phyloP scores from a whole-genome alignment of 1,140 invertebrate genomes.

The Triops cancriformis region DNA sequence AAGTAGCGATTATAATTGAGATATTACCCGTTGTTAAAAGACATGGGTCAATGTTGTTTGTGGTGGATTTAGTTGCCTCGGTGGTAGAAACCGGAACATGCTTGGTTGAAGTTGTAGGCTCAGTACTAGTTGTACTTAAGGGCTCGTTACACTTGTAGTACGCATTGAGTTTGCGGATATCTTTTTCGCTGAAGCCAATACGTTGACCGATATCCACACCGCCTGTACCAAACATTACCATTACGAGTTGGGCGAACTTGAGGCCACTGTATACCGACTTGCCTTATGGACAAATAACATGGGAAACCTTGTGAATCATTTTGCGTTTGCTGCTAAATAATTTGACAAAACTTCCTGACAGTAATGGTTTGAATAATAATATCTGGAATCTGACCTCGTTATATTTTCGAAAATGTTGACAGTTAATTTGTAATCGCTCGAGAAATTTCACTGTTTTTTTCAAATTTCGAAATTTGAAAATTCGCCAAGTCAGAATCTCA shows the following conservation, averaged over 20 bases:
- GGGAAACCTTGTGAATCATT: no score
- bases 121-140: not conserved
- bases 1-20: not conserved
- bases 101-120: not conserved
- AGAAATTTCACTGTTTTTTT: no score
- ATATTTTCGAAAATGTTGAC: no score
- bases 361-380: no score
- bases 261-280: no score
- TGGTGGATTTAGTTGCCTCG: not conserved
- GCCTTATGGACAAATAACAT: no score
- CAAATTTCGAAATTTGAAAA: no score
- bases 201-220: slow-evolving; percentile 16
- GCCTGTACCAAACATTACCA: not conserved
- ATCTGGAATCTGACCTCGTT: no score
- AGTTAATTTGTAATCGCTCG: no score
- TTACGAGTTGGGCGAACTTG: not conserved
- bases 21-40: not conserved
- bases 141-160: not conserved
- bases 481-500: no score
- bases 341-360: no score
- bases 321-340: no score
- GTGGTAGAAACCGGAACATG: not conserved
- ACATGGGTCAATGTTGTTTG: not conserved
- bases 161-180: slow-evolving; percentile 18
- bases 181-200: slow-evolving; percentile 16